Conservation (phyloP, 2,888 invertebrate genomes). For the Trachelus troglodyta region DNA sequence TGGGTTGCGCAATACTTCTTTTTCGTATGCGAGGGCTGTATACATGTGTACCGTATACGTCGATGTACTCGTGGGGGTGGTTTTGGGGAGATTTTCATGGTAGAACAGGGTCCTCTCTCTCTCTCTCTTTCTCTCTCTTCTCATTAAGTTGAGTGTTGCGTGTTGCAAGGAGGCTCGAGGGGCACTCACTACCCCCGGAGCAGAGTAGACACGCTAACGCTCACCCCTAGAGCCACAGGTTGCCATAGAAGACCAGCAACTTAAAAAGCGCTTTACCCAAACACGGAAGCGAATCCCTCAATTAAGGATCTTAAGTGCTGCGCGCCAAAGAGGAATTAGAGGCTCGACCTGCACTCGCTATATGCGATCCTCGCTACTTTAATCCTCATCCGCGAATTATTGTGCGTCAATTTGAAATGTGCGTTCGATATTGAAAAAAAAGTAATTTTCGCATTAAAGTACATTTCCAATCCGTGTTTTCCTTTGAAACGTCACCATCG, state of each 20-base stretch:
- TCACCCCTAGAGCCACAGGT: conserved; percentile 48
- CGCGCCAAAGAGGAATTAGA: neutral
- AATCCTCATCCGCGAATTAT: neutral
- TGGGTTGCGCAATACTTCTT: neutral
- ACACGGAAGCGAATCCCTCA: conserved; percentile 42
- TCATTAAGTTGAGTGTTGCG: conserved; percentile 65
- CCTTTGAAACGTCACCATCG: neutral
- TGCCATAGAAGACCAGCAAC: conserved; percentile 52
- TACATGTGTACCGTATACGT: neutral
- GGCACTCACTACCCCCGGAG: conserved; percentile 55
- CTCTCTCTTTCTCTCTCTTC: conserved; percentile 45
- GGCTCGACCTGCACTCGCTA: neutral
- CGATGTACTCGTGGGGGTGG: neutral
- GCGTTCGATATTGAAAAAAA: neutral
- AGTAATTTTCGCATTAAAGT: neutral
- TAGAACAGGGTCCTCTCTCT: neutral
- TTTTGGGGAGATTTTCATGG: neutral
- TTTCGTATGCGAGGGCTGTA: neutral
- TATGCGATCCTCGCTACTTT: neutral
- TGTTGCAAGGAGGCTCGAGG: conserved; percentile 59
- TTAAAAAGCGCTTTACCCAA: conserved; percentile 53
- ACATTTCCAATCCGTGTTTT: neutral
- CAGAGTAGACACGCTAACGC: conserved; percentile 12
- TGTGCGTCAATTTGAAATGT: neutral
- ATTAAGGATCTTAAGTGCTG: conserved; percentile 37